These are phyloP conservation scores for Cyanocitta stelleri DNA, from an alignment of 2,113 vertebrate genomes.

Conservation along the genomic window DNA sequence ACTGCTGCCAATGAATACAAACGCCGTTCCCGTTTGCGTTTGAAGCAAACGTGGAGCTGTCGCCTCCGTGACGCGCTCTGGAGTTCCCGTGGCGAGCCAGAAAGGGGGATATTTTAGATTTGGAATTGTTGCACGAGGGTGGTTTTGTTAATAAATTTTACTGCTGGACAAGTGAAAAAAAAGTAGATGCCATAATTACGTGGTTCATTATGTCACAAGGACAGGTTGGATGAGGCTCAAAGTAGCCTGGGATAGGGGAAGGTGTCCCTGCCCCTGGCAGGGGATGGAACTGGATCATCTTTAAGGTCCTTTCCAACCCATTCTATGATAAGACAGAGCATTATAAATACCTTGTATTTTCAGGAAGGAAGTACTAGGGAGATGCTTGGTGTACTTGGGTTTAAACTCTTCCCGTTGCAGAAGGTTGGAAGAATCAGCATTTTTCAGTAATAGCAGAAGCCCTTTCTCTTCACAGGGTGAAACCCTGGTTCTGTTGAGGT, in stretches of 20 bases:
- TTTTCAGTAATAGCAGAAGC: background rate
- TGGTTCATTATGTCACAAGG: background rate
- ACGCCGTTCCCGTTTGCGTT: background rate
- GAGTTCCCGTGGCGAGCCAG: background rate
- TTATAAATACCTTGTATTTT: background rate
- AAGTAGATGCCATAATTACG: rapidly evolving
- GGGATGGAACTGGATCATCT: background rate
- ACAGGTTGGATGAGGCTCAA: rapidly evolving
- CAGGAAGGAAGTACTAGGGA: background rate
- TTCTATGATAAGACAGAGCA: background rate
- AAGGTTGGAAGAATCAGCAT: background rate
- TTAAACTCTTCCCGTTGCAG: rapidly evolving
- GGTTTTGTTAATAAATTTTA: background rate
- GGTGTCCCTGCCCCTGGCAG: too few species aligned
- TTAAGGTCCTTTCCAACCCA: background rate
- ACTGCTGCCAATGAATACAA: background rate
- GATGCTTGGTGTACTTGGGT: background rate
- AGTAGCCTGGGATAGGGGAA: background rate
- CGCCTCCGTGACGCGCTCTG: background rate
- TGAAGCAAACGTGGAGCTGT: background rate
- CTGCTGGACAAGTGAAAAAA: background rate
- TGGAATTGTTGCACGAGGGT: background rate
- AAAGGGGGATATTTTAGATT: background rate
- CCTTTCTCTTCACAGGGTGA: background rate
- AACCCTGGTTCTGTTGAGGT: background rate